Evolutionary conservation across 2,888 invertebrate genomes (phyloP), one percentile per base, ranked within the genome.

Genomic region (Zaprionus obscuricornis): DNA sequence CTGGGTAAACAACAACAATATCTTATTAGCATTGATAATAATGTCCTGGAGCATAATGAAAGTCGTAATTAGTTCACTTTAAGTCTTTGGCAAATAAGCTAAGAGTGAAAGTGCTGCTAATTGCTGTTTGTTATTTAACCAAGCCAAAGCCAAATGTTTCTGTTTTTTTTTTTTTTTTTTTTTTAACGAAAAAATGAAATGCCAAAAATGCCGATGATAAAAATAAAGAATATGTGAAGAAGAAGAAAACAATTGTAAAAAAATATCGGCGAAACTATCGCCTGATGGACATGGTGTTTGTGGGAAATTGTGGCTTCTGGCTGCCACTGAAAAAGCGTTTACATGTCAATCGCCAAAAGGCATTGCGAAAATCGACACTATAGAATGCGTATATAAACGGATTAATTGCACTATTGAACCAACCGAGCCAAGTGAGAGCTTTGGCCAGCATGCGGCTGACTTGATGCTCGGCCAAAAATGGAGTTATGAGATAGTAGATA

Each of bases 331-430:
- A 89, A 60, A 90, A 88, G 14, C 89, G 82, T 55, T 89, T 88
- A 43, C 90, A 88, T 26, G 96, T 96, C 24, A 96, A 90, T 65
- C 96, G 92, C 96, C 96, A 96, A 86, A 96, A 96, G 0, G 96
- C 96, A 72, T 95, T 92, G 84, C 96, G 93, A 88, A 96, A 96
- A 88, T 96, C 96, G 0, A 95, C 95, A 62, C 96, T 96, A 90
- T 96, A 96, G 87, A 96, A 96, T 13, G 96, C 96, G 86, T 96
- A 97, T 81, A 97, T 97, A 88, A 96, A 96, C 0, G 96, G 96
- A 90, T 97, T 97, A 66, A 97, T 96, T 2, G 96, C 96, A 0
- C 96, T 96, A 88, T 96, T 97, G 79, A 96, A 94, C 96, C 96
- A 97, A 0, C 96, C 97, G 29, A 97, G 91, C 96, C 96, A 97